phyloP scores from a whole-genome alignment of 2,888 invertebrate species.

The Drosophila maculinotata region DNA sequence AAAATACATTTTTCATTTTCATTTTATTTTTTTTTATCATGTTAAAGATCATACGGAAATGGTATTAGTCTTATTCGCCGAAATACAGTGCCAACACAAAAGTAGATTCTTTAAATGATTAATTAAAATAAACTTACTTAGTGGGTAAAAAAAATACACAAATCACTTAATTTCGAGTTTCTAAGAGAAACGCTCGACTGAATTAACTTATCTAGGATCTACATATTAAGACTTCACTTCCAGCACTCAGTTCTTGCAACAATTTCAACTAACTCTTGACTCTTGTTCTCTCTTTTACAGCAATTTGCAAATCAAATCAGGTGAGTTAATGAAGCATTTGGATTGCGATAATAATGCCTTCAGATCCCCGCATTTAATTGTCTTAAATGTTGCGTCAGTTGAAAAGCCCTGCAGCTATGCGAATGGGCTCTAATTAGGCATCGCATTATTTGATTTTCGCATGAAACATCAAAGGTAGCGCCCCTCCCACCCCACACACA shows the following conservation, averaged over 20 bases:
- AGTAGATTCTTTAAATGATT: too few species aligned
- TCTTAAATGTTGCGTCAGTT: conserved; percentile 17
- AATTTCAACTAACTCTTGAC: conserved; percentile 10
- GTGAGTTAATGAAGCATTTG: conserved; percentile 43
- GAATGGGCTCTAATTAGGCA: conserved; percentile 47
- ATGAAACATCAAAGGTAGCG: conserved; percentile 52
- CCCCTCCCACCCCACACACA: neutral
- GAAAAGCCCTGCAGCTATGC: neutral
- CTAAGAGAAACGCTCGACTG: too few species aligned
- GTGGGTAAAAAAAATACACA: neutral
- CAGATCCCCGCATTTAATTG: conserved; percentile 31
- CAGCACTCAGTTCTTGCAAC: neutral
- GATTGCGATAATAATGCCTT: conserved; percentile 9
- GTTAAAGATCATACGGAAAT: too few species aligned
- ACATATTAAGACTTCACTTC: too few species aligned
- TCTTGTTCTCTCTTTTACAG: conserved; percentile 40
- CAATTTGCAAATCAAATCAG: conserved; percentile 54
- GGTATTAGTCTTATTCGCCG: too few species aligned
- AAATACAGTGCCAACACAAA: too few species aligned
- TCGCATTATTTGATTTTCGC: conserved; percentile 48
- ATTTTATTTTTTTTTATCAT: too few species aligned
- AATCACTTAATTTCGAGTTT: neutral
- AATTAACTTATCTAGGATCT: too few species aligned
- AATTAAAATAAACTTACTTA: too few species aligned
- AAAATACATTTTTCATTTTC: too few species aligned